phyloP scores from a whole-genome alignment of 2,888 invertebrate species.

The Mesorhabditis spiculigera region DNA sequence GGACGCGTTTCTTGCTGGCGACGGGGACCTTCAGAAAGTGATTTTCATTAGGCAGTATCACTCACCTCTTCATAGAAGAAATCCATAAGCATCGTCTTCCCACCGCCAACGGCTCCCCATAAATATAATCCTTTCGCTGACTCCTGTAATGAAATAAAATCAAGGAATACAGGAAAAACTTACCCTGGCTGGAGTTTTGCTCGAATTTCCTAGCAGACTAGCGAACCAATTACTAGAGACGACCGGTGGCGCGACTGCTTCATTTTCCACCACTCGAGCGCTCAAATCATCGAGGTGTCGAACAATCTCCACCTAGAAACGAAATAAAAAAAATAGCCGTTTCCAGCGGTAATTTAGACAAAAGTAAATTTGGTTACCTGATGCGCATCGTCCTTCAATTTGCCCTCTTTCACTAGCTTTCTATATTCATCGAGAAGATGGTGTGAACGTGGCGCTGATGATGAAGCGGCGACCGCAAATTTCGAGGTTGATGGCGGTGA shows the following conservation, averaged over 20 bases:
- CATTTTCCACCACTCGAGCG: conserved; percentile 19
- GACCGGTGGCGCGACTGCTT: neutral
- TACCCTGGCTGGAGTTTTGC: neutral
- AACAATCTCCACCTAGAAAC: conserved; percentile 37
- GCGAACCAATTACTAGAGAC: neutral
- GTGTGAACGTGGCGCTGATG: too few relatives aligned
- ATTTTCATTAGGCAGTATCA: too few relatives aligned
- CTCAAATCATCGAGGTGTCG: conserved; percentile 26
- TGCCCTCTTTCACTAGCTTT: conserved; percentile 24
- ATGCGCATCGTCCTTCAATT: conserved; percentile 21
- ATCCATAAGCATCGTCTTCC: conserved; percentile 99
- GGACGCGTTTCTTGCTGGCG: conserved; percentile 71
- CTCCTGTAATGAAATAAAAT: neutral
- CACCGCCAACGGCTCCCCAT: conserved; percentile 77
- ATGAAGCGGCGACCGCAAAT: too few relatives aligned
- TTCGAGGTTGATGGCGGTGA: too few relatives aligned
- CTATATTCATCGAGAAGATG: conserved; percentile 17
- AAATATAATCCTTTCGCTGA: conserved; percentile 74
- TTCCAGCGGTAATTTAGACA: too few relatives aligned
- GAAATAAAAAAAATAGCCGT: neutral
- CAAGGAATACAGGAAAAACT: neutral
- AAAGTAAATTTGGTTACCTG: conserved; percentile 16
- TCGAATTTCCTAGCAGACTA: neutral
- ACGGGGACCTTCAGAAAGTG: too few relatives aligned
- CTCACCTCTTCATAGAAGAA: conserved; percentile 82